Conservation (phyloP, 1,140 invertebrate genomes). For the Limonius californicus region DNA sequence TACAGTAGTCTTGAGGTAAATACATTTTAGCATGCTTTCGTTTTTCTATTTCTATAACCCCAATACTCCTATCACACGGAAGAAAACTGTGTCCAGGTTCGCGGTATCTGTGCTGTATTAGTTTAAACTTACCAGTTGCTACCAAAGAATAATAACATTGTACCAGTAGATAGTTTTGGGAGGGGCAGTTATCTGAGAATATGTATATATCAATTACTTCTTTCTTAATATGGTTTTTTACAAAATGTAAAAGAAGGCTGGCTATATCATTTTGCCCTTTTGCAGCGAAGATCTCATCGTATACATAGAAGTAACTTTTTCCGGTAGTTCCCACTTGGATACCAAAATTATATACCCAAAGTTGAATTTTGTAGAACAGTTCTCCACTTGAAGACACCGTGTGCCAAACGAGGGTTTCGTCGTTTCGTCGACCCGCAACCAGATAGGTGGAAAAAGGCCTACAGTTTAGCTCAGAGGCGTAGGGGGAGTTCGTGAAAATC, state of each 20-base stretch:
- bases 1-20: not conserved
- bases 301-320: constrained; percentile 23
- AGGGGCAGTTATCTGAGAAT: constrained; percentile 11
- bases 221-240: not conserved
- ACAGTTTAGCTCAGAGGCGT: too few species aligned
- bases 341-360: constrained; percentile 25
- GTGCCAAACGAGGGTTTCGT: too few species aligned
- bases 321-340: constrained; percentile 22
- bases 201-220: constrained; percentile 2
- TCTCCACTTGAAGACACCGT: constrained; percentile 18
- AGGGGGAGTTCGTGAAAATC: too few species aligned
- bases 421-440: too few species aligned
- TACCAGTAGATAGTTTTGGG: constrained; percentile 2
- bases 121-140: not conserved
- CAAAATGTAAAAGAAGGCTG: constrained; percentile 1
- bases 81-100: constrained; percentile 15
- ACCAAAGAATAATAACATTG: constrained; percentile 6
- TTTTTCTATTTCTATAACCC: not conserved
- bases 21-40: not conserved
- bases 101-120: constrained; percentile 14
- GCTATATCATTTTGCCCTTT: constrained; percentile 1
- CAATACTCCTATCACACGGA: not conserved
- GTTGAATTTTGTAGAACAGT: constrained; percentile 22
- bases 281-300: constrained; percentile 15
- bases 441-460: too few species aligned